Conservation (phyloP, 2,113 vertebrate species). For the Orycteropus afer region DNA sequence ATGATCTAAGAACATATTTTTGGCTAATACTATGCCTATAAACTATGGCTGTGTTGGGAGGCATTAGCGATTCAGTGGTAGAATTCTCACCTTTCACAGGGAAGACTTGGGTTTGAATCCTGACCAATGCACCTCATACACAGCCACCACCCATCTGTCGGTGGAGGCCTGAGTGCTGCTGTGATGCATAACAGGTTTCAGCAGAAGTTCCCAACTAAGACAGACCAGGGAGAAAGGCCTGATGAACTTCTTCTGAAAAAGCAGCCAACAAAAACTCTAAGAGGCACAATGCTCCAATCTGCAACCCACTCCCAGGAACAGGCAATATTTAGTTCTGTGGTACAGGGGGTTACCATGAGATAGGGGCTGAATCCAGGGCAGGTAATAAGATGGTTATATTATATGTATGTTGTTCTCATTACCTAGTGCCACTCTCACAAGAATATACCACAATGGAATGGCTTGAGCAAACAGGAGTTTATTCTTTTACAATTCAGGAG, state of each 20-base stretch:
- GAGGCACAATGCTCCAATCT: neutral
- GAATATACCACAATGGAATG: no score
- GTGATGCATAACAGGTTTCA: neutral
- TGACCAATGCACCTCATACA: neutral
- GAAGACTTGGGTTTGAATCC: neutral
- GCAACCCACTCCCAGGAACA: neutral
- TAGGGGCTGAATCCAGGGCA: neutral
- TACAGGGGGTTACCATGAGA: neutral
- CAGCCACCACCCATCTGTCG: no score
- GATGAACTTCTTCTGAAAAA: neutral
- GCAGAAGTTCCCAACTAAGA: neutral
- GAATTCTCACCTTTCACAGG: neutral
- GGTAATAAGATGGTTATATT: neutral
- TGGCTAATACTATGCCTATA: neutral
- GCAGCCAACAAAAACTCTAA: neutral
- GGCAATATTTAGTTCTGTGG: neutral
- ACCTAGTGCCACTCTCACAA: no score
- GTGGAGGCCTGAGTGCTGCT: neutral
- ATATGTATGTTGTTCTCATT: no score
- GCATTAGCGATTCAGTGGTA: neutral
- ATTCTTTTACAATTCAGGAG: no score
- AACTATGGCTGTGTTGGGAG: neutral
- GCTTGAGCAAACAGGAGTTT: no score
- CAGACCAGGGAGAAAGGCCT: neutral
- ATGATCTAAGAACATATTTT: slow-evolving; percentile 28